These are phyloP conservation scores for Raja brachyura DNA, from an alignment of 2,113 vertebrate species.

Conservation along the genomic window DNA sequence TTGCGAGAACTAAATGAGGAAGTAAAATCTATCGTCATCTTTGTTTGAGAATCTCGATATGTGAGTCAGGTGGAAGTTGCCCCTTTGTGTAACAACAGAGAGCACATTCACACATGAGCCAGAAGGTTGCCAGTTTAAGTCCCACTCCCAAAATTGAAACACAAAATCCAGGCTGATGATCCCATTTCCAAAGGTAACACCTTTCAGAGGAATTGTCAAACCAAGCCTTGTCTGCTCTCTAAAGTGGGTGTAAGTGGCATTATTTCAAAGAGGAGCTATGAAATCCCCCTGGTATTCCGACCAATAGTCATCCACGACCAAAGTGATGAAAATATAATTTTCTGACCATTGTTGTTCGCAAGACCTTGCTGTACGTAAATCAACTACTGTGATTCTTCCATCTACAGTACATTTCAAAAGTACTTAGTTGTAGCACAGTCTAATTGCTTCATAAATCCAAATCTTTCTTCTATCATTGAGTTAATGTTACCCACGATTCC, in stretches of 20 bases:
- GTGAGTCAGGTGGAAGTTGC: background rate
- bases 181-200: background rate
- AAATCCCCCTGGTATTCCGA: background rate
- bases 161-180: background rate
- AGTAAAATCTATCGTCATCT: background rate
- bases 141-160: background rate
- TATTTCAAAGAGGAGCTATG: no score
- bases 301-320: background rate
- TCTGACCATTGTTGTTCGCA: background rate
- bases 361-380: background rate
- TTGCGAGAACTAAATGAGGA: background rate
- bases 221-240: background rate
- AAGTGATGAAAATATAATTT: background rate
- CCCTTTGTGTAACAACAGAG: background rate
- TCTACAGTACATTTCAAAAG: background rate
- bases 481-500: background rate
- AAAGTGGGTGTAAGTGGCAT: background rate
- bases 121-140: background rate
- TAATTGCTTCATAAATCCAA: background rate
- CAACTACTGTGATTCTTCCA: background rate
- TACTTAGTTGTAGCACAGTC: background rate
- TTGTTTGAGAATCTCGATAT: background rate
- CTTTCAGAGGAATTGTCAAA: background rate
- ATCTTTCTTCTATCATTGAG: background rate
- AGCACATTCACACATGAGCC: background rate